Base-by-base conservation (phyloP, 1,140 invertebrate genomes). In the Drosophila pseudoobscura region DNA sequence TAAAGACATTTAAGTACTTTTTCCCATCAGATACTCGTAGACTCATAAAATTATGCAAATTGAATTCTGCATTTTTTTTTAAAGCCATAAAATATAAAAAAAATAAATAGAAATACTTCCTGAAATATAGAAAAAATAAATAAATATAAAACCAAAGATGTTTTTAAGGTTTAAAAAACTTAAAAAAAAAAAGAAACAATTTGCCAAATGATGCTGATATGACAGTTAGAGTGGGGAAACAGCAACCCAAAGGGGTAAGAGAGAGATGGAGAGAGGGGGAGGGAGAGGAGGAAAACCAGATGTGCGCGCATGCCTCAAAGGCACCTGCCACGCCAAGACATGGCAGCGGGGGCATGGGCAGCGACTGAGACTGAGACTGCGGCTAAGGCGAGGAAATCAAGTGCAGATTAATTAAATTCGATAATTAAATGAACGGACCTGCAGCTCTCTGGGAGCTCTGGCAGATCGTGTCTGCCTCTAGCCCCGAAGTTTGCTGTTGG, bases 331-430 rank as follows among this genome's bases (percentile, higher is more conserved):
- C 45, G 70, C 17, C 50, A 44, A 51, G 70, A 22, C 50, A 41
- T n/a, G 35, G 11, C 11, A 4, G 35, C 7, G 49, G 39, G 47
- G 5, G 35, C 9, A 53, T 31, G 43, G 3, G 15, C 47, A 24
- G 17, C 6, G 20, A 24, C 15, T 58, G 58, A 35, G 52, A 22
- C 57, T 46, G 55, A 13, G 64, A 46, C 73, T 61, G 61, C 26
- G 57, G 58, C 55, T 75, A 60, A 77, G 78, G 82, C 82, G 82
- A 87, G 73, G 87, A 87, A 88, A 87, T 88, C 83, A 87, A 87
- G 83, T 87, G 83, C 83, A 87, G 83, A 87, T 87, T 87, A 87
- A 87, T 87, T 87, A 87, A 87, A 87, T 87, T 87, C 83, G 83
- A 87, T 87, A 87, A 87, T 87, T 87, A 87, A 87, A 87, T 79